Percentiles rank a stretch among this genome's conserved stretches.
Evolutionary conservation across 2,888 invertebrate genomes (phyloP).

Genomic region (Acrobasis repandana): DNA sequence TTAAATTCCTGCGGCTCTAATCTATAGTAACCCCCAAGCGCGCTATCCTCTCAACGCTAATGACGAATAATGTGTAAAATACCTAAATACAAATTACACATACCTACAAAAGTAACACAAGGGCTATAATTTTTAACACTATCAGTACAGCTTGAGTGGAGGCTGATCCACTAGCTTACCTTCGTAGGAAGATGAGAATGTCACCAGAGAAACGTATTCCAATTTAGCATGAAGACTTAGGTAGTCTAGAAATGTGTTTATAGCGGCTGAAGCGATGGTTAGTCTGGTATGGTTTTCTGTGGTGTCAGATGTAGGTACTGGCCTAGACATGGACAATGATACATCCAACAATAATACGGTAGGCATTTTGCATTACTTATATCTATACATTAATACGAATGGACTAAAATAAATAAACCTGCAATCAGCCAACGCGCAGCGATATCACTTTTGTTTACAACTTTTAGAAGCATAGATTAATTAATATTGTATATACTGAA

Average conservation of each 20-base stretch:
- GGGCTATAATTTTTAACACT: no score
- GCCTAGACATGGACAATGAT: slow-evolving; percentile 74
- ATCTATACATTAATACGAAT: neutral
- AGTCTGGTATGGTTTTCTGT: slow-evolving; percentile 67
- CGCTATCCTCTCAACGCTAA: no score
- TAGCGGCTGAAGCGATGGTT: slow-evolving; percentile 63
- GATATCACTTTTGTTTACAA: no score
- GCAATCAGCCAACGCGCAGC: no score
- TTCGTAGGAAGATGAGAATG: slow-evolving; percentile 72
- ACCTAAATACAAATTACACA: no score
- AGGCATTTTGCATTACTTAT: slow-evolving; percentile 56
- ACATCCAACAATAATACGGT: slow-evolving; percentile 71
- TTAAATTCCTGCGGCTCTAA: no score
- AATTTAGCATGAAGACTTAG: slow-evolving; percentile 66
- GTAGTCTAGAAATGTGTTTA: slow-evolving; percentile 73
- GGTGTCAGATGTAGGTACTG: slow-evolving; percentile 62
- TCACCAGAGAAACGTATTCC: slow-evolving; percentile 70
- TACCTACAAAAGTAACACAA: no score
- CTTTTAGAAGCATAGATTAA: no score
- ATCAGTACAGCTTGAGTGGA: neutral
- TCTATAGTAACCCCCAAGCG: no score
- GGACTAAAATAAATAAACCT: neutral
- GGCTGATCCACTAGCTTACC: slow-evolving; percentile 44
- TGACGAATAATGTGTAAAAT: no score
- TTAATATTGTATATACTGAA: no score